Evolutionary conservation across 2,888 invertebrate species (phyloP), one percentile per base, ranked within the genome.

Genomic region (Halocaridina rubra): DNA sequence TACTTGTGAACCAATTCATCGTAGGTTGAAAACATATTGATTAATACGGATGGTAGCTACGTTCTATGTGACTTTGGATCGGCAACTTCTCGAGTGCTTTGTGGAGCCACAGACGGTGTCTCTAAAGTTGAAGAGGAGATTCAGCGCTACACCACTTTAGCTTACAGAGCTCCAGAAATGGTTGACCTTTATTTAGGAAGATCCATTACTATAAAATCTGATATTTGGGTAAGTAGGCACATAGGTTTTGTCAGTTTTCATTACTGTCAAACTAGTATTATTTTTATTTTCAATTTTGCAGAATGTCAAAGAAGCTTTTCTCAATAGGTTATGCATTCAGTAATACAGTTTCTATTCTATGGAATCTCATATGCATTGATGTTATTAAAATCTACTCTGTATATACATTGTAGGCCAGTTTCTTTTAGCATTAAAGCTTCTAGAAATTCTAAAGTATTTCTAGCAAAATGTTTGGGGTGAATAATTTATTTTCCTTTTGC

Each of bases 61-160:
- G 95, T 98, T 71, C 92, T 97, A 64, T 98, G 97, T 92, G 97
- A 97, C 93, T 98, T 97, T 93, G 97, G 97, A 64, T 97, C 97
- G 89, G 96, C 97, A 19, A 97, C 97, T n/a, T 95, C 78, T 8
- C 84, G 85, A 61, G 85, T 88, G 88, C 91, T 95, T 86, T 94
- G 94, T 92, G 94, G 95, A 0, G 91, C 92, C 84, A 92, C 93
- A 86, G 94, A 94, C 89, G 94, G 95, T 74, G 94, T 94, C 10
- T 91, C 94, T 24, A 90, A 92, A 24, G 94, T 96, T n/a, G 95
- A 96, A 90, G 96, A 96, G 89, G 96, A 96, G 91, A 95, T 96
- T 88, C 94, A 95, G 91, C 95, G 91, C 90, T 97, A 97, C 91
- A 97, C 97, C 7, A 97, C 97, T 0, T 92, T 97, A 77, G 95